These are phyloP conservation scores for Dreissena polymorpha DNA, from an alignment of 1,140 invertebrate species.

Conservation along the genomic window DNA sequence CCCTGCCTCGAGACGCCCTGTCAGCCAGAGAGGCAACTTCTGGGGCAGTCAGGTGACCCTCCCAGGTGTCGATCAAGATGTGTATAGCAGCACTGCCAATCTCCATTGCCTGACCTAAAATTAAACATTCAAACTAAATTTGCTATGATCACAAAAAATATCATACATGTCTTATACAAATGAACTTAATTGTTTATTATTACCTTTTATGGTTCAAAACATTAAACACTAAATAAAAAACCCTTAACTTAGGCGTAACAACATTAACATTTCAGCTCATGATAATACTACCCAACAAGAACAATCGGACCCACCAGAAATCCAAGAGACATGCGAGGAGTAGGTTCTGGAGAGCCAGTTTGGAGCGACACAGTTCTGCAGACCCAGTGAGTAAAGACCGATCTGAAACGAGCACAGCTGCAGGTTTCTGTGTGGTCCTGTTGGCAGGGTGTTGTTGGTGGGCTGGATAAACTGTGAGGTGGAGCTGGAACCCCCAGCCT, in stretches of 20 bases:
- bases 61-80: conserved; percentile 99
- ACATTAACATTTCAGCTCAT: no score
- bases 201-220: no score
- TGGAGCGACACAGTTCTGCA: conserved; percentile 97
- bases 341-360: conserved; percentile 99
- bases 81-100: conserved; percentile 97
- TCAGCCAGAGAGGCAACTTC: conserved; percentile 98
- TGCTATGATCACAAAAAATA: no score
- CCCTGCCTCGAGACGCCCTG: conserved; percentile 92
- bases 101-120: conserved; percentile 96
- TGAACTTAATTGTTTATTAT: no score
- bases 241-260: not conserved
- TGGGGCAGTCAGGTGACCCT: conserved; percentile 96
- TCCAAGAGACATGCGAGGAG: conserved; percentile 99
- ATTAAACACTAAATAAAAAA: no score
- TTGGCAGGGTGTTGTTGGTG: conserved; percentile 86
- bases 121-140: not conserved
- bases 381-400: conserved; percentile 96
- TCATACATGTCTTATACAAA: no score
- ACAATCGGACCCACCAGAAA: conserved; percentile 85
- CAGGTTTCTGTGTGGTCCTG: conserved; percentile 93
- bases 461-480: conserved; percentile 90
- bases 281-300: no score
- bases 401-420: conserved; percentile 99
- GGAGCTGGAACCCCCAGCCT: conserved; percentile 97